A percentile compares a stretch with the other conserved stretches of the same genome.
Evolutionary conservation across 2,113 vertebrate genomes (phyloP).

Genomic region (Coptodon bakossiorum): DNA sequence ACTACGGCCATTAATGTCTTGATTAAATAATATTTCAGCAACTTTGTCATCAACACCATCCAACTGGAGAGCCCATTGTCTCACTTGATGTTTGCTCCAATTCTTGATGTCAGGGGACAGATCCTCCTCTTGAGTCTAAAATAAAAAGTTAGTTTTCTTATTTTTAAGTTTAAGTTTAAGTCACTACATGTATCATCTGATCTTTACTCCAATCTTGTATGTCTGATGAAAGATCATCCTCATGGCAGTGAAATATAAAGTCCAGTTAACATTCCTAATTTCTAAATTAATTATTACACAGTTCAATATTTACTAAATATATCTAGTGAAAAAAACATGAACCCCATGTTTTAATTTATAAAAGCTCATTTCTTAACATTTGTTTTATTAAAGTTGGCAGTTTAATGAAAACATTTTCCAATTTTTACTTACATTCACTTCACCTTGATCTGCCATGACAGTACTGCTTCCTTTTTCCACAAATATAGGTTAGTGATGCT

Average conservation of each 20-base stretch:
- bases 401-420: too few relatives aligned
- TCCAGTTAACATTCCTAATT: background rate
- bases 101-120: constrained; percentile 34
- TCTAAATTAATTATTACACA: background rate
- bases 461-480: background rate
- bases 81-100: constrained; percentile 58
- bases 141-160: too few relatives aligned
- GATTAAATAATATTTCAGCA: constrained; percentile 35
- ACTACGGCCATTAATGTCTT: constrained; percentile 40
- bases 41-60: background rate
- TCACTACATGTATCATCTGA: too few relatives aligned
- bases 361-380: too few relatives aligned
- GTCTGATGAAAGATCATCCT: fast-evolving
- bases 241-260: fast-evolving
- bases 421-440: background rate
- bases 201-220: background rate
- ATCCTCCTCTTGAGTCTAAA: background rate
- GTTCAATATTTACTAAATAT: background rate
- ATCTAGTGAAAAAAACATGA: background rate
- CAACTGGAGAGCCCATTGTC: constrained; percentile 33
- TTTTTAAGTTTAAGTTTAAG: too few relatives aligned
- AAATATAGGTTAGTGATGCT: background rate
- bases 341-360: too few relatives aligned
- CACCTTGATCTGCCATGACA: background rate
- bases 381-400: too few relatives aligned